Base-by-base conservation (phyloP, 2,113 vertebrate genomes). In the Spermophilus dauricus region DNA sequence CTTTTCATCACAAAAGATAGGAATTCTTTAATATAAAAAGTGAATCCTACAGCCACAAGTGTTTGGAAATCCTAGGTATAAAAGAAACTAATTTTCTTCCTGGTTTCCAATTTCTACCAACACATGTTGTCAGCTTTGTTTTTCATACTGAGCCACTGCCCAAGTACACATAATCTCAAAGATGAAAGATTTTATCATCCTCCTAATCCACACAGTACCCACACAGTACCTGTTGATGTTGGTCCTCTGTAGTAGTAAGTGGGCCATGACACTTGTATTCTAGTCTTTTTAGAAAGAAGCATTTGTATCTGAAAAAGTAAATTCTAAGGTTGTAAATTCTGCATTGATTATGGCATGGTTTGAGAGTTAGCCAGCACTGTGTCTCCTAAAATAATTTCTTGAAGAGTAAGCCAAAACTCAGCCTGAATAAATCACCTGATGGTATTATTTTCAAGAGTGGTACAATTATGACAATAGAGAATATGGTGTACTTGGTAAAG, bases 41-140 rank as follows among this genome's bases (percentile, higher is more conserved):
- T 18, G 69, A 12, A 34, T 45, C 42, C 28, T 30, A 73, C 7
- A 86, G 3, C 24, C 24, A 26, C 58, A 87, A 30, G 37, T 77
- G 51, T 81, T 81, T 96, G 48, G 51, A 90, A 91, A 86, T 67
- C 18, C 32, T 39, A 73, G 86, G 30, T 77, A 39, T 37, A 97
- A 89, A 76, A 48, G 45, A 63, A 94, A 67, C 56, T 48, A 34
- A 53, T 78, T 70, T 93, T 72, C 34, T 94, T 85, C 42, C 83
- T 86, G 37, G 20, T 91, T 97, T 97, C 69, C 32, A 89, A 5
- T 91, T 97, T 96, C 61, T 95, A 67, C 16, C 72, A 63, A 77
- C 34, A 90, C 30, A 67, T 76, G 11, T 42, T 82, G 18, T 95
- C 61, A 58, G 65, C 63, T 86, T 85, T 96, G 76, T 93, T 96